A percentile compares a stretch with the other conserved stretches of the same genome.
Evolutionary conservation across 2,113 vertebrate species (phyloP).

Genomic region (Hemicordylus capensis): DNA sequence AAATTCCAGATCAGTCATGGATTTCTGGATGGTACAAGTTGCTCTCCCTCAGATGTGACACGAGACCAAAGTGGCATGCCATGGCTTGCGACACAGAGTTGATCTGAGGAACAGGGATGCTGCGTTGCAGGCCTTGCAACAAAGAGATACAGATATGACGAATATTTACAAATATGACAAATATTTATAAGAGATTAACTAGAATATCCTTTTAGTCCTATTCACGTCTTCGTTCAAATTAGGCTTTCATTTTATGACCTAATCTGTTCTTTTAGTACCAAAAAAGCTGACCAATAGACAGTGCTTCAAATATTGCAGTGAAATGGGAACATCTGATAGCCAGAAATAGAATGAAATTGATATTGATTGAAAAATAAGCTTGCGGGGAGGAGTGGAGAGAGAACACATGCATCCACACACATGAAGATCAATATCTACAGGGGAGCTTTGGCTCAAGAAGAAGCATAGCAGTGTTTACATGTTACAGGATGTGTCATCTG

Average conservation of each 20-base stretch:
- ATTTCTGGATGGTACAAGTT: background rate
- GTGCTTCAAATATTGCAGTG: background rate
- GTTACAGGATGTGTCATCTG: background rate
- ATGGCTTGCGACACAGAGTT: background rate
- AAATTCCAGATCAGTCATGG: background rate
- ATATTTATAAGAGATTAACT: too few species aligned
- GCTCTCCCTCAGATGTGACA: background rate
- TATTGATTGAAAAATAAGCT: constrained; percentile 45
- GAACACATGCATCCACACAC: background rate
- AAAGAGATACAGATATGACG: too few species aligned
- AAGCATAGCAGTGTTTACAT: background rate
- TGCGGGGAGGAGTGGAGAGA: background rate
- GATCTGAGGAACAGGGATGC: background rate
- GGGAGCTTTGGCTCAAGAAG: constrained; percentile 19
- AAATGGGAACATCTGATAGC: constrained; percentile 38
- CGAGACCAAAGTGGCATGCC: background rate
- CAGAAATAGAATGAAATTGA: constrained; percentile 20
- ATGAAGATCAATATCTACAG: constrained; percentile 17
- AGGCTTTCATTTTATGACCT: background rate
- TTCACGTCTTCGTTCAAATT: background rate
- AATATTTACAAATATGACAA: too few species aligned
- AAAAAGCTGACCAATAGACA: background rate
- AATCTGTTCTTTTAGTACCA: background rate
- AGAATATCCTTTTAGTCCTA: background rate
- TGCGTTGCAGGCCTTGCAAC: too few species aligned